Percentiles rank a stretch among this genome's conserved stretches.
Evolutionary conservation across 2,113 vertebrate species (phyloP).

Genomic region (Natator depressus): DNA sequence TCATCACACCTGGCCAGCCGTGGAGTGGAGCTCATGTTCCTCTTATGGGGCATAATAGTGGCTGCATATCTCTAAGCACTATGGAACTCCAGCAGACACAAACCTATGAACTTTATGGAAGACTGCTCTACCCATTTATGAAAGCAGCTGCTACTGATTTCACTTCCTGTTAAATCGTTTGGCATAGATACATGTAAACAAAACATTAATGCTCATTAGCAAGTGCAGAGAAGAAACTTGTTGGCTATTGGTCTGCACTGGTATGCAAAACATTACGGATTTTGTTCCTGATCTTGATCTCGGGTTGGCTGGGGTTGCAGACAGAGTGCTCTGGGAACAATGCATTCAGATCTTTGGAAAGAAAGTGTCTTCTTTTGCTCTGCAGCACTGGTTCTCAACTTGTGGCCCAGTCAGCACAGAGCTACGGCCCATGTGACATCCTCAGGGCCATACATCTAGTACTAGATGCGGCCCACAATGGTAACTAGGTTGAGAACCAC

Average conservation of each 20-base stretch:
- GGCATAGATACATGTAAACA: background rate
- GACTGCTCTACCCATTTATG: background rate
- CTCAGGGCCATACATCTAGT: too few species aligned
- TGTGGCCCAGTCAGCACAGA: too few species aligned
- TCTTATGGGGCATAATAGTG: background rate
- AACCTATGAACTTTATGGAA: background rate
- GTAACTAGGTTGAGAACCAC: too few species aligned
- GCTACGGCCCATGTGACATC: too few species aligned
- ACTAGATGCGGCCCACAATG: too few species aligned
- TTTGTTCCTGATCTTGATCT: background rate
- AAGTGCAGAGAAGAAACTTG: background rate
- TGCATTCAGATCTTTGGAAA: background rate
- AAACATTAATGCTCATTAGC: background rate
- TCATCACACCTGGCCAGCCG: background rate
- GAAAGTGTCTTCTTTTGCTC: background rate
- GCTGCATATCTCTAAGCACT: too few species aligned
- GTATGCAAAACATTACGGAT: background rate
- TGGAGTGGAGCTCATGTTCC: background rate
- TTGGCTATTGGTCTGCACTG: background rate
- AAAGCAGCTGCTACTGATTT: background rate
- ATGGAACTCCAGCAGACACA: too few species aligned
- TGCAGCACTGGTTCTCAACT: too few species aligned
- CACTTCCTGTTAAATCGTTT: background rate
- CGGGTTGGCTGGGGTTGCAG: too few species aligned
- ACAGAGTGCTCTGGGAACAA: too few species aligned